Conservation (phyloP, 2,888 invertebrate species). For the Eurois occulta region DNA sequence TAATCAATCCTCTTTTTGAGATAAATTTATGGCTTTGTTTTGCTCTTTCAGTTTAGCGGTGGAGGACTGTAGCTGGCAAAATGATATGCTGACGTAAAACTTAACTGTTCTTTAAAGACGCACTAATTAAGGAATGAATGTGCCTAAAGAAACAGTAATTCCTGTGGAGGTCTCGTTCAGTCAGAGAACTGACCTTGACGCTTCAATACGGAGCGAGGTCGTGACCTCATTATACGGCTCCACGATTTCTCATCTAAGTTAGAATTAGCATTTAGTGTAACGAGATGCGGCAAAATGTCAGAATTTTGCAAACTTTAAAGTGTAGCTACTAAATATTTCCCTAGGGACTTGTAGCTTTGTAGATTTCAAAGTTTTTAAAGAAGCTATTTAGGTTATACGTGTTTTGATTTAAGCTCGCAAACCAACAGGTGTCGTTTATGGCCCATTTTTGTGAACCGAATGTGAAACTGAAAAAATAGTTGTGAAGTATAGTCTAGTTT, state of each 20-base stretch:
- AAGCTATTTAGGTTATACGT: neutral
- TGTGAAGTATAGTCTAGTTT: no score
- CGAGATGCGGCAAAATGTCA: neutral
- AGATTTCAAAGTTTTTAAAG: neutral
- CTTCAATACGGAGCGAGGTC: neutral
- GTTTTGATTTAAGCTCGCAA: neutral
- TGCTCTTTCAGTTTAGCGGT: neutral
- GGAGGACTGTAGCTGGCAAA: neutral
- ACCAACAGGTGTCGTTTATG: neutral
- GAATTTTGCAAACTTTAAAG: conserved; percentile 5
- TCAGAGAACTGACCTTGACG: neutral
- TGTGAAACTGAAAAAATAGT: neutral
- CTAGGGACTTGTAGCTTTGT: neutral
- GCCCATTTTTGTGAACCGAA: neutral
- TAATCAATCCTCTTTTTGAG: neutral
- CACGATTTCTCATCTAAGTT: conserved; percentile 10
- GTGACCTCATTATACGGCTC: neutral
- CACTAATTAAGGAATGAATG: neutral
- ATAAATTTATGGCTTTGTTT: neutral
- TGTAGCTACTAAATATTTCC: neutral
- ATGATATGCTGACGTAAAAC: neutral
- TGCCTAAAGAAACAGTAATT: neutral
- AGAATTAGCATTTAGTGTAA: neutral
- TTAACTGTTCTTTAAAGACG: no score
- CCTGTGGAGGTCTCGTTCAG: neutral